Percentiles rank a stretch among this genome's conserved stretches.
phyloP scores from a whole-genome alignment of 92 coral and sea anemone genomes.

The Phenganax marumi region DNA sequence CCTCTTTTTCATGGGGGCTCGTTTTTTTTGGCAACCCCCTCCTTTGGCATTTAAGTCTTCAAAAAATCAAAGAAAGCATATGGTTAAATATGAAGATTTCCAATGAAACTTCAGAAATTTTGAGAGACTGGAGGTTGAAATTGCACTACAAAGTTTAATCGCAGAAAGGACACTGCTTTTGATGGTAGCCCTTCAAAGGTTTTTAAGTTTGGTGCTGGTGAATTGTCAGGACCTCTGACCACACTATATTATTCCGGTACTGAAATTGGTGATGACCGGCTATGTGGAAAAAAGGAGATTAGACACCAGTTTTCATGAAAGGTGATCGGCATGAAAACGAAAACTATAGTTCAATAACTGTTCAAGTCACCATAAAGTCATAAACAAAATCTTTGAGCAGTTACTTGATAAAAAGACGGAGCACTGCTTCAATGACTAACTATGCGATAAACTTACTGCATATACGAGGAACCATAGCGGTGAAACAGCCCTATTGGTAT shows the following conservation, averaged over 20 bases:
- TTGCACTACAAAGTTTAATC: too few species aligned
- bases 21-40: too few species aligned
- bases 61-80: too few species aligned
- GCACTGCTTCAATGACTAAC: slow-evolving; percentile 6
- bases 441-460: slow-evolving; percentile 34
- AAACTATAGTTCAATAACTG: too few species aligned
- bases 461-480: slow-evolving; percentile 26
- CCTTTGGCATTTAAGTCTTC: too few species aligned
- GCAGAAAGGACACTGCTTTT: not conserved
- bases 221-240: not conserved
- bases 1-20: too few species aligned
- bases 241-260: not conserved
- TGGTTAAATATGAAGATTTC: too few species aligned
- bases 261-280: slow-evolving; percentile 21
- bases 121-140: too few species aligned
- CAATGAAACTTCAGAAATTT: too few species aligned
- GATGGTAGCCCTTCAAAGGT: not conserved
- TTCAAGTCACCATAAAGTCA: slow-evolving; percentile 21
- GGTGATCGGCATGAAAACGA: slow-evolving; percentile 35
- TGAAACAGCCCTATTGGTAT: slow-evolving; percentile 25
- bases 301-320: too few species aligned
- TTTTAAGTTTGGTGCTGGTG: not conserved
- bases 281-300: slow-evolving; percentile 43
- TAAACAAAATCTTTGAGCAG: slow-evolving; percentile 29
- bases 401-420: slow-evolving; percentile 20